Conservation (phyloP, 2,797 vertebrate genomes). For the Coendou prehensilis region DNA sequence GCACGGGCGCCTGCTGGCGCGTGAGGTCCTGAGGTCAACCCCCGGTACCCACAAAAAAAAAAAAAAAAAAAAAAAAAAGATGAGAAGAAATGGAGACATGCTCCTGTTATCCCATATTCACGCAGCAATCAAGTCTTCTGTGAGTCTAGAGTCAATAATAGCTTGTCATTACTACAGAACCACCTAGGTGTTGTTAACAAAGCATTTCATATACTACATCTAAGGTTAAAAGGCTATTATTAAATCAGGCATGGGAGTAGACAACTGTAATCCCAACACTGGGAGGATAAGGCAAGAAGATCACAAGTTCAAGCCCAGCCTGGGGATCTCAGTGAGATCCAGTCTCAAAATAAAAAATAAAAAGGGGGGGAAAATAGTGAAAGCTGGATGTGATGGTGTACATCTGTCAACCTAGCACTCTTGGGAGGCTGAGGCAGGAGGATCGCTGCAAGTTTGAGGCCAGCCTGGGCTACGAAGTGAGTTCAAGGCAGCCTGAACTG, state of each 20-base stretch:
- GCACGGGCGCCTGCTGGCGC: too few relatives aligned
- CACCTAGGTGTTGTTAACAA: neutral
- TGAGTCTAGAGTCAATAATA: neutral
- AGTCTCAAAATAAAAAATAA: neutral
- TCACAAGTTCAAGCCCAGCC: neutral
- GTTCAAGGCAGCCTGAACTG: neutral
- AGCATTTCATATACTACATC: neutral
- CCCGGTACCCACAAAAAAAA: neutral
- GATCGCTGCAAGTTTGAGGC: neutral
- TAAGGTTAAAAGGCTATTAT: slow-evolving; percentile 19
- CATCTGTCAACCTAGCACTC: neutral
- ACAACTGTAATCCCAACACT: neutral
- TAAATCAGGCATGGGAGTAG: too few relatives aligned
- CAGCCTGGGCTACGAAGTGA: neutral
- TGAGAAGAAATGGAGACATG: neutral
- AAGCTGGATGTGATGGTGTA: neutral
- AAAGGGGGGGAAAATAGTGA: neutral
- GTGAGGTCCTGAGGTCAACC: too few relatives aligned
- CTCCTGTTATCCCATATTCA: neutral
- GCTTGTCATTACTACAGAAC: neutral
- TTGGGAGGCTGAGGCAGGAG: neutral
- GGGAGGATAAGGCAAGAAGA: neutral
- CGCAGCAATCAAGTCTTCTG: neutral
- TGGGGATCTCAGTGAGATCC: neutral
- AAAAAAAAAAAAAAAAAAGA: neutral